phyloP scores from a whole-genome alignment of 1,140 invertebrate genomes.

The Brachystomella parvula region DNA sequence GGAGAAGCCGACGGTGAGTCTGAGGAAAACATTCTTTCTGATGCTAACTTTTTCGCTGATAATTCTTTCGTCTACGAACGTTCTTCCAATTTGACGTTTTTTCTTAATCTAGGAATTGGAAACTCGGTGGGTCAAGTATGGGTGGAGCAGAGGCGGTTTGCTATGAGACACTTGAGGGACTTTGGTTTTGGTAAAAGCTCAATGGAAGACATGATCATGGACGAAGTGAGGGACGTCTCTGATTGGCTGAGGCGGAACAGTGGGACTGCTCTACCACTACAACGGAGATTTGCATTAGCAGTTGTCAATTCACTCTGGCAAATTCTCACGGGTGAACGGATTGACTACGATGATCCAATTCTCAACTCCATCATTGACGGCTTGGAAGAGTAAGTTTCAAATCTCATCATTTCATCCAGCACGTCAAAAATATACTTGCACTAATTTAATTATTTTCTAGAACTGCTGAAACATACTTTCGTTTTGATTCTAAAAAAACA shows the following conservation, averaged over 20 bases:
- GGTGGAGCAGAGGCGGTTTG: background rate
- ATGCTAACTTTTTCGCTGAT: too few species aligned
- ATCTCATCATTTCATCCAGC: background rate
- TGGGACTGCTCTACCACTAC: background rate
- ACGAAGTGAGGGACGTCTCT: conserved; percentile 11
- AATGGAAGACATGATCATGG: background rate
- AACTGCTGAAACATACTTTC: background rate
- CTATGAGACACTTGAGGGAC: background rate
- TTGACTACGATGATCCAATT: conserved; percentile 40
- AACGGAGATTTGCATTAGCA: background rate
- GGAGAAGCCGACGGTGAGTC: background rate
- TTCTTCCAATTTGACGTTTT: too few species aligned
- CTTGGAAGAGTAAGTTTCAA: background rate
- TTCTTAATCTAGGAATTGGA: background rate
- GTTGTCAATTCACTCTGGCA: conserved; percentile 38
- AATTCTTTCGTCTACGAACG: too few species aligned
- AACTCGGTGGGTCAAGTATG: background rate
- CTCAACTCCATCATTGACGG: background rate
- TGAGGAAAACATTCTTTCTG: too few species aligned
- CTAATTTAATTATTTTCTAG: background rate
- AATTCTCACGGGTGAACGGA: conserved; percentile 42
- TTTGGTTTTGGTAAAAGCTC: conserved; percentile 9
- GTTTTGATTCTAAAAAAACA: background rate
- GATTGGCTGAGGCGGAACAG: background rate
- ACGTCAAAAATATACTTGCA: background rate